Conservation (phyloP, 2,797 vertebrate species). For the Sebastes vulpes region DNA sequence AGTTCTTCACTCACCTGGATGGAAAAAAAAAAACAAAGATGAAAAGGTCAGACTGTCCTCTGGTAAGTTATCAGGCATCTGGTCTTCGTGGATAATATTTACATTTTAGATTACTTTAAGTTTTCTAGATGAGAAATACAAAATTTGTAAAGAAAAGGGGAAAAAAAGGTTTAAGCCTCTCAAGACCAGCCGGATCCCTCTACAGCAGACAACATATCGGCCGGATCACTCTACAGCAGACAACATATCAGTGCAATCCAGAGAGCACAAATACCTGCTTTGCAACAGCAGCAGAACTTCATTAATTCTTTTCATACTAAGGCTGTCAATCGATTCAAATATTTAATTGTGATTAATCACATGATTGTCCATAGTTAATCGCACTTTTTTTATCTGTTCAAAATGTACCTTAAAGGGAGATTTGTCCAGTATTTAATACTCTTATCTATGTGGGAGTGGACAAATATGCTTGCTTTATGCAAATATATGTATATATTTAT, state of each 20-base stretch:
- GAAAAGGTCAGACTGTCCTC: background rate
- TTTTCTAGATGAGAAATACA: background rate
- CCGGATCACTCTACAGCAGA: background rate
- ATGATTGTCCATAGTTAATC: no score
- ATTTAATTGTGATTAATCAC: no score
- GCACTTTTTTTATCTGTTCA: no score
- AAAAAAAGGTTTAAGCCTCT: background rate
- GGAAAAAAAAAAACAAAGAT: background rate
- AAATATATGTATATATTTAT: no score
- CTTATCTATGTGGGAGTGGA: no score
- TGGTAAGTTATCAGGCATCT: background rate
- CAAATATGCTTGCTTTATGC: no score
- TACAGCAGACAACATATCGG: background rate
- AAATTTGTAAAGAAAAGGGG: background rate
- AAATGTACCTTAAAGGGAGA: no score
- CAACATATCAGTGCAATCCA: background rate
- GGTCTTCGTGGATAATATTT: background rate
- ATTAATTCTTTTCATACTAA: background rate
- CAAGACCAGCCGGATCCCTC: background rate
- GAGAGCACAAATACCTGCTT: background rate
- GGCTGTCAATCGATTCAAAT: no score
- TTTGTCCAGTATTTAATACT: no score
- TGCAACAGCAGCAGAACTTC: background rate
- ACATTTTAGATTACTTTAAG: background rate
- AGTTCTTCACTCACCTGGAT: constrained; percentile 97